Conservation (phyloP, 2,797 vertebrate species). For the Oreonectes daqikongensis region DNA sequence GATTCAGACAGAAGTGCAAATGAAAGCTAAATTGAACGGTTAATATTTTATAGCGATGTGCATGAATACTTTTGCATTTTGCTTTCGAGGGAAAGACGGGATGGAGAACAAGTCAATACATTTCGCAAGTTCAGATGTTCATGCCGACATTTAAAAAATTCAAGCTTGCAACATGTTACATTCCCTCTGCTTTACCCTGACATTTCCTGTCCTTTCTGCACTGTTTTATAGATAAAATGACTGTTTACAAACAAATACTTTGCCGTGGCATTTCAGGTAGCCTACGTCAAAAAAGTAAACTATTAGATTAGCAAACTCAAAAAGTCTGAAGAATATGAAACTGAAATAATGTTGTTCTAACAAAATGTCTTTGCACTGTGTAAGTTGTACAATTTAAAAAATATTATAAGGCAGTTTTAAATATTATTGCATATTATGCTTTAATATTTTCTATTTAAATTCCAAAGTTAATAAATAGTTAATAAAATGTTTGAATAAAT, state of each 20-base stretch:
- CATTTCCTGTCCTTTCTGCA: background rate
- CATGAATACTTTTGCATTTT: slow-evolving; percentile 24
- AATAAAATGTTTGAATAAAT: too few species aligned
- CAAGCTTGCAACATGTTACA: background rate
- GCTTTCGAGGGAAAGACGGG: background rate
- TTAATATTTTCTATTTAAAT: too few species aligned
- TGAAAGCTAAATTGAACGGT: slow-evolving; percentile 28
- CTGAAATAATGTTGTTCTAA: too few species aligned
- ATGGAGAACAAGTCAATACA: background rate
- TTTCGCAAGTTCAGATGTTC: background rate
- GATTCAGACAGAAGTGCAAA: slow-evolving; percentile 7
- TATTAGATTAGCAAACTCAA: too few species aligned
- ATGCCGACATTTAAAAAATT: background rate
- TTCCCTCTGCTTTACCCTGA: background rate
- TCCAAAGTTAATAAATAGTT: background rate
- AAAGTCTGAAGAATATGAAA: too few species aligned
- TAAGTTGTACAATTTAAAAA: too few species aligned
- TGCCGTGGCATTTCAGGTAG: too few species aligned
- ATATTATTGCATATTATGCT: too few species aligned
- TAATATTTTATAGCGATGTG: slow-evolving; percentile 35
- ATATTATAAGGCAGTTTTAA: too few species aligned
- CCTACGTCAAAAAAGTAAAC: background rate
- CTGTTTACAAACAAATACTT: too few species aligned
- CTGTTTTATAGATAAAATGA: background rate
- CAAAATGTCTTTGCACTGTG: too few species aligned